Conservation (phyloP, 2,113 vertebrate species). For the Sakesphorus luctuosus region DNA sequence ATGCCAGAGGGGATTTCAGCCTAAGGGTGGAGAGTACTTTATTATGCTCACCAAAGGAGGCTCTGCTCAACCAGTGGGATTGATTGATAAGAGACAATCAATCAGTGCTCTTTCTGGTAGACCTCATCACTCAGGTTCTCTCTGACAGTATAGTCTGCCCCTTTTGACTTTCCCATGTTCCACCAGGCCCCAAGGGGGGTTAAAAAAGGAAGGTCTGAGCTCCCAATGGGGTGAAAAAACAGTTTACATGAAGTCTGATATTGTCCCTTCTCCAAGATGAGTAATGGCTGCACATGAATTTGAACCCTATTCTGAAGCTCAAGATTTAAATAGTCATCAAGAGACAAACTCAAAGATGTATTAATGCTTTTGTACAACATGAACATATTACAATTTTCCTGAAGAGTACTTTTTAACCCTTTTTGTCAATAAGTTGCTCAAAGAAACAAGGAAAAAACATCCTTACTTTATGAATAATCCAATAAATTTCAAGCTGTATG, state of each 20-base stretch:
- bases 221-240: neutral
- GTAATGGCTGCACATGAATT: neutral
- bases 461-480: neutral
- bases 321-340: neutral
- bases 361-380: neutral
- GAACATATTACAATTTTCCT: neutral
- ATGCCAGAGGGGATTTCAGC: slow-evolving; percentile 13
- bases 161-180: neutral
- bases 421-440: neutral
- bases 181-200: neutral
- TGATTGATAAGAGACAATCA: neutral
- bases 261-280: neutral
- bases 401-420: neutral
- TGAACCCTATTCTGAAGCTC: neutral
- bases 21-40: slow-evolving; percentile 8
- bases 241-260: neutral
- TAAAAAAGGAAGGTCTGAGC: neutral
- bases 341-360: neutral
- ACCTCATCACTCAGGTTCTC: neutral
- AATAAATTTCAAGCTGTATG: neutral
- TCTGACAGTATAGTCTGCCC: neutral
- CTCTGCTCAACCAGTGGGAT: neutral
- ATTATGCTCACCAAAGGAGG: neutral
- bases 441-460: neutral
- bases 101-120: neutral